Evolutionary conservation across 64 coral and sea anemone genomes (phyloP).

Genomic region (Pocillopora verrucosa): DNA sequence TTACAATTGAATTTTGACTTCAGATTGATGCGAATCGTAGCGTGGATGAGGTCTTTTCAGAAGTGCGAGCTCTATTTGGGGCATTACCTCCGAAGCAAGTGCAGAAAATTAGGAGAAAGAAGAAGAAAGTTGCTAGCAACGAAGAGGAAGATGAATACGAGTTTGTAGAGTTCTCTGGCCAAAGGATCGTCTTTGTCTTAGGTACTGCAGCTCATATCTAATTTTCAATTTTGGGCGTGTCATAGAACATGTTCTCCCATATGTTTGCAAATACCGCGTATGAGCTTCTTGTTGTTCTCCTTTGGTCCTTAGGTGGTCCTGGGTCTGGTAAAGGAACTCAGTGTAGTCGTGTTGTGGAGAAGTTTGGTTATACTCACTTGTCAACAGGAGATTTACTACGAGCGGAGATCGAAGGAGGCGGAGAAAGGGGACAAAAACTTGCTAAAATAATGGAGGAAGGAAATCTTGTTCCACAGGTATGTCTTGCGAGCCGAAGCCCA

Average conservation of each 20-base stretch:
- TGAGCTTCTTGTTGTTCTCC: not conserved
- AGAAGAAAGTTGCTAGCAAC: slow-evolving; percentile 40
- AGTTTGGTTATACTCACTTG: slow-evolving; percentile 61
- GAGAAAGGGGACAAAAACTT: slow-evolving; percentile 60
- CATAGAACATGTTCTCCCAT: not conserved
- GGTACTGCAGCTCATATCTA: slow-evolving; percentile 22
- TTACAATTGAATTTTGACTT: not conserved
- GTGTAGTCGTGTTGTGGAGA: slow-evolving; percentile 63
- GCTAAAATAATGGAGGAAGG: slow-evolving; percentile 70
- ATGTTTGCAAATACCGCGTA: not conserved
- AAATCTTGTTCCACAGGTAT: slow-evolving; percentile 68
- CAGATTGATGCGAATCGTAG: slow-evolving; percentile 81
- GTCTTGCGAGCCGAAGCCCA: not conserved
- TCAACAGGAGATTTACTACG: slow-evolving; percentile 75
- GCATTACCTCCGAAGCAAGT: slow-evolving; percentile 73
- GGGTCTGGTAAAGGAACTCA: slow-evolving; percentile 84
- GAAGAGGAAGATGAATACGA: slow-evolving; percentile 54
- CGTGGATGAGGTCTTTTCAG: slow-evolving; percentile 68
- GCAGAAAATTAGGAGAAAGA: slow-evolving; percentile 61
- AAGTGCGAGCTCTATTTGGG: slow-evolving; percentile 73
- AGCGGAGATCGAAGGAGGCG: slow-evolving; percentile 62
- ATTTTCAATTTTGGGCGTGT: not conserved
- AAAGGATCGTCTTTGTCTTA: slow-evolving; percentile 90
- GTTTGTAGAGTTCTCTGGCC: slow-evolving; percentile 76
- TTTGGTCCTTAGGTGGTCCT: slow-evolving; percentile 56